Evolutionary conservation across 2,113 vertebrate species (phyloP).

Genomic region (Neodon shergylaensis): DNA sequence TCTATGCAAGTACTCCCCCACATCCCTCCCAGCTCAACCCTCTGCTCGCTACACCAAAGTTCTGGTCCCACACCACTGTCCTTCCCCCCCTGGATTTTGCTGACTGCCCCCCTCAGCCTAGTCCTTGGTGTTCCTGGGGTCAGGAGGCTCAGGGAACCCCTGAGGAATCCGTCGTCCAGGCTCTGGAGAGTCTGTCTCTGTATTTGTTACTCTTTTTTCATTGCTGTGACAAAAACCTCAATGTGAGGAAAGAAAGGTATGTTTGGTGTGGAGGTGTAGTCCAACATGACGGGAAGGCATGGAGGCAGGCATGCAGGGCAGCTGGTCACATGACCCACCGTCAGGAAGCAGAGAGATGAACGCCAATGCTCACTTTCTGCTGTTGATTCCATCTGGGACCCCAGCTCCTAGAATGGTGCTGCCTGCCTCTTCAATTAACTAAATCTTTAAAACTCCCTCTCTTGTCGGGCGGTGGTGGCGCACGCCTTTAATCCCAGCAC

Average conservation of each 20-base stretch:
- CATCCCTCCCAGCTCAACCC: neutral
- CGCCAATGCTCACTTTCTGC: fast-evolving
- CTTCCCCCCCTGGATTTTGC: fast-evolving
- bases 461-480: too few relatives aligned
- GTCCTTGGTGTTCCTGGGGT: neutral
- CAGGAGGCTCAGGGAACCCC: neutral
- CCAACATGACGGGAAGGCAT: neutral
- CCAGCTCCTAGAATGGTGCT: too few relatives aligned
- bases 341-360: neutral
- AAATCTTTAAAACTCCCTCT: too few relatives aligned
- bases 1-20: neutral
- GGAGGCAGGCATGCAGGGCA: neutral
- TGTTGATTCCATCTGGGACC: too few relatives aligned
- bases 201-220: neutral
- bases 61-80: neutral
- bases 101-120: too few relatives aligned
- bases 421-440: neutral
- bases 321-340: neutral
- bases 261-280: neutral
- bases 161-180: neutral
- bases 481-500: too few relatives aligned
- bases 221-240: too few relatives aligned
- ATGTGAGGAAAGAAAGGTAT: too few relatives aligned
- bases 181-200: neutral
- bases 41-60: neutral